Evolutionary conservation across 2,888 invertebrate genomes (phyloP).

Genomic region (Ornithoptera priamus): DNA sequence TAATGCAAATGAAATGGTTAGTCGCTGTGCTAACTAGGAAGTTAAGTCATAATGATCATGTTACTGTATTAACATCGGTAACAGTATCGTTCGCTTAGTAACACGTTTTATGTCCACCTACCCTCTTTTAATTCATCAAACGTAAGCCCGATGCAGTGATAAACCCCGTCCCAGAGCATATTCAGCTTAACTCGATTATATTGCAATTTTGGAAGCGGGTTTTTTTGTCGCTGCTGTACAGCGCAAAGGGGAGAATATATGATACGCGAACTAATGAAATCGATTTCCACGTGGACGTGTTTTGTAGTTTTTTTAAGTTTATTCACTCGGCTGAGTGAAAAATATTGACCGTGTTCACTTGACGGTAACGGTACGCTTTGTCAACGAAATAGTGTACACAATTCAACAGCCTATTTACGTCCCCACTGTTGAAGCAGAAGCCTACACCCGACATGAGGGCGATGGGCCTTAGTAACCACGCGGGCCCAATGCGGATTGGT

Average conservation of each 20-base stretch:
- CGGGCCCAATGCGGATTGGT: too few relatives aligned
- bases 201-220: slow-evolving; percentile 40
- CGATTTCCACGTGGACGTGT: slow-evolving; percentile 1
- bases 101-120: slow-evolving; percentile 15
- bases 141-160: slow-evolving; percentile 52
- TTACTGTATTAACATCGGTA: slow-evolving; percentile 14
- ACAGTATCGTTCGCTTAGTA: not conserved
- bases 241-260: slow-evolving; percentile 16
- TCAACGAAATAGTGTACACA: too few relatives aligned
- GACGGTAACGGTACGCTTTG: too few relatives aligned
- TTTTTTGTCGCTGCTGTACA: slow-evolving; percentile 35
- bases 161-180: slow-evolving; percentile 42
- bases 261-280: slow-evolving; percentile 6
- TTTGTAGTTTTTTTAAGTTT: not conserved
- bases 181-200: slow-evolving; percentile 59
- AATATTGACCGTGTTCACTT: too few relatives aligned
- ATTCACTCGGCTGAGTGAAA: not conserved
- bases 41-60: not conserved
- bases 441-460: too few relatives aligned
- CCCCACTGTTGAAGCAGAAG: too few relatives aligned
- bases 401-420: too few relatives aligned
- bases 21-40: not conserved
- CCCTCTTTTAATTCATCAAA: slow-evolving; percentile 75
- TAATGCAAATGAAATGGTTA: too few relatives aligned
- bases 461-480: too few relatives aligned